Evolutionary conservation across 2,113 vertebrate genomes (phyloP).

Genomic region (Probosciger aterrimus): DNA sequence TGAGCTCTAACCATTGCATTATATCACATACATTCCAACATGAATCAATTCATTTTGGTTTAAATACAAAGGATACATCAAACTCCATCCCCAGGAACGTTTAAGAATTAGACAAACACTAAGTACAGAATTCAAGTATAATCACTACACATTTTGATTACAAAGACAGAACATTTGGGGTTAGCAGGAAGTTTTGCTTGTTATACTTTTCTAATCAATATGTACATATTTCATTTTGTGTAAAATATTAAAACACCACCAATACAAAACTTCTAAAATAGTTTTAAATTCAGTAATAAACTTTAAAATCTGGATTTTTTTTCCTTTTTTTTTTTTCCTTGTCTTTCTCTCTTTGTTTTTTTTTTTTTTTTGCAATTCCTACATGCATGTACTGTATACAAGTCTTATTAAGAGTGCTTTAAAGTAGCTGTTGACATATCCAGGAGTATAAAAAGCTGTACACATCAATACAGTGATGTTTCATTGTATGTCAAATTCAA

Average conservation of each 20-base stretch:
- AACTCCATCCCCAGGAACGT: conserved; percentile 77
- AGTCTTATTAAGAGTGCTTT: conserved; percentile 82
- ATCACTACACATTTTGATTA: conserved; percentile 84
- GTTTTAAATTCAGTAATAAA: conserved; percentile 85
- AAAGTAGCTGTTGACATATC: conserved; percentile 76
- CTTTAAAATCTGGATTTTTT: conserved; percentile 79
- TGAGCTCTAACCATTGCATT: conserved; percentile 80
- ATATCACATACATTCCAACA: conserved; percentile 84
- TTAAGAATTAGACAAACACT: conserved; percentile 81
- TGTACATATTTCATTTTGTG: conserved; percentile 83
- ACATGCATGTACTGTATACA: conserved; percentile 79
- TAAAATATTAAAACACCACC: conserved; percentile 86
- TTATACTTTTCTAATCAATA: conserved; percentile 84
- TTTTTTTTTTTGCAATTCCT: conserved; percentile 60
- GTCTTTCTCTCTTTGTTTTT: background rate
- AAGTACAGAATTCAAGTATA: conserved; percentile 86
- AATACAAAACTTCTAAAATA: conserved; percentile 88
- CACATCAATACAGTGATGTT: conserved; percentile 69
- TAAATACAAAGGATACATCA: conserved; percentile 82
- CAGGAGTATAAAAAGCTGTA: conserved; percentile 81
- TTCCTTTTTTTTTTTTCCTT: background rate
- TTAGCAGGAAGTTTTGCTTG: conserved; percentile 79
- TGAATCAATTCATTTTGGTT: conserved; percentile 83
- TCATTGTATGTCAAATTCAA: conserved; percentile 63
- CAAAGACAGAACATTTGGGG: conserved; percentile 80